Evolutionary conservation across 2,113 vertebrate genomes (phyloP).

Genomic region (Mus pahari): DNA sequence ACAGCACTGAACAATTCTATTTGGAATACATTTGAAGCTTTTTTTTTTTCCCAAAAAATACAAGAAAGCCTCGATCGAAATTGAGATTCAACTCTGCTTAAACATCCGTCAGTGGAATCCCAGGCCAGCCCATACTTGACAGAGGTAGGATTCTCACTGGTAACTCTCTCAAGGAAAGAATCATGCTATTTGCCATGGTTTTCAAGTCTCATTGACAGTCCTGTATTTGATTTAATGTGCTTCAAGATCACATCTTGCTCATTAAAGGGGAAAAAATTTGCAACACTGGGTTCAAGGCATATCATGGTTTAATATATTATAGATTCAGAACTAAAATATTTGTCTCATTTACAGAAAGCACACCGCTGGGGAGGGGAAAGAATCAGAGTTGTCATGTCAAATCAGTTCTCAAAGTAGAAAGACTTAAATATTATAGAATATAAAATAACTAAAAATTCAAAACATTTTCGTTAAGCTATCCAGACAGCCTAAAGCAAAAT

Average conservation of each 20-base stretch:
- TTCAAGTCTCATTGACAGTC: background rate
- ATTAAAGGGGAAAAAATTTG: background rate
- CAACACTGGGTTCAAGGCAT: background rate
- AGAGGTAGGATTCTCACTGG: background rate
- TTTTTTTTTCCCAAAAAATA: background rate
- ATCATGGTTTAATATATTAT: background rate
- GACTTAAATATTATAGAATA: background rate
- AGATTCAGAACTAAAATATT: background rate
- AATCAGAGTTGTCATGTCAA: background rate
- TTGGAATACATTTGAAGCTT: background rate
- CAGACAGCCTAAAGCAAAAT: slow-evolving; percentile 50
- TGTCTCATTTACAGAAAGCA: background rate
- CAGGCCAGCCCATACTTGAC: background rate
- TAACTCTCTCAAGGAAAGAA: background rate
- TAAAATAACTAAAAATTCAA: slow-evolving; percentile 44
- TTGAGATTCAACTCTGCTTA: slow-evolving; percentile 8
- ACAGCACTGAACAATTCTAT: background rate
- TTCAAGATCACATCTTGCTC: background rate
- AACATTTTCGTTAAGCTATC: slow-evolving; percentile 3
- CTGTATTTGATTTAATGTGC: background rate
- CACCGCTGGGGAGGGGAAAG: background rate
- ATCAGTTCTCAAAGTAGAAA: slow-evolving; percentile 27
- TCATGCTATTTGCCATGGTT: background rate
- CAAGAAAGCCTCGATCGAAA: background rate
- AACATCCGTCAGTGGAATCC: background rate